Evolutionary conservation across 2,797 vertebrate species (phyloP).

Genomic region (Acanthiza pusilla): DNA sequence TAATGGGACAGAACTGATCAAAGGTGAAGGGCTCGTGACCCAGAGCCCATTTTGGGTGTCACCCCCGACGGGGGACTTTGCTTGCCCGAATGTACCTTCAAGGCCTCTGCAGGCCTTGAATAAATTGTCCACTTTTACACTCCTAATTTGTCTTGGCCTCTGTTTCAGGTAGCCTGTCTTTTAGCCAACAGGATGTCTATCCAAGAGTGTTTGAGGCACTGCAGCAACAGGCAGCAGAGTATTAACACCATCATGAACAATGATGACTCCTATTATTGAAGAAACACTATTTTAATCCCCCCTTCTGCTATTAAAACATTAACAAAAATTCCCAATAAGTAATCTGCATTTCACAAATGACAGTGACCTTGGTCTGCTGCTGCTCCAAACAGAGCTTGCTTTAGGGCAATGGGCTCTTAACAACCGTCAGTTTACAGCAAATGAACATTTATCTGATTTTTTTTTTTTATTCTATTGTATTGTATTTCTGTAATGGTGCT

Average conservation of each 20-base stretch:
- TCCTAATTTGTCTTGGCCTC: no score
- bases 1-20: no score
- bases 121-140: no score
- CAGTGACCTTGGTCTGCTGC: slow-evolving; percentile 7
- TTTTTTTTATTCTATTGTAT: slow-evolving; percentile 30
- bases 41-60: no score
- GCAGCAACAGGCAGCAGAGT: neutral
- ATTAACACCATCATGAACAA: neutral
- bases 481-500: slow-evolving; percentile 62
- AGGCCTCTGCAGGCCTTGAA: no score
- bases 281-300: neutral
- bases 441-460: slow-evolving; percentile 48
- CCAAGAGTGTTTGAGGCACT: neutral
- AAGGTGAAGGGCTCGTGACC: no score
- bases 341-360: slow-evolving; percentile 40
- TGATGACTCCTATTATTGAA: neutral
- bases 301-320: slow-evolving; percentile 8
- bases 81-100: no score
- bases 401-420: slow-evolving; percentile 48
- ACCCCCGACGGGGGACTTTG: no score
- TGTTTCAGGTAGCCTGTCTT: no score
- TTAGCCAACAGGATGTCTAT: neutral
- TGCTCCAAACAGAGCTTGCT: slow-evolving; percentile 13
- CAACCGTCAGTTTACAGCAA: slow-evolving; percentile 25
- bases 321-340: slow-evolving; percentile 14